phyloP scores from a whole-genome alignment of 2,797 vertebrate species.

The Eleutherodactylus coqui region DNA sequence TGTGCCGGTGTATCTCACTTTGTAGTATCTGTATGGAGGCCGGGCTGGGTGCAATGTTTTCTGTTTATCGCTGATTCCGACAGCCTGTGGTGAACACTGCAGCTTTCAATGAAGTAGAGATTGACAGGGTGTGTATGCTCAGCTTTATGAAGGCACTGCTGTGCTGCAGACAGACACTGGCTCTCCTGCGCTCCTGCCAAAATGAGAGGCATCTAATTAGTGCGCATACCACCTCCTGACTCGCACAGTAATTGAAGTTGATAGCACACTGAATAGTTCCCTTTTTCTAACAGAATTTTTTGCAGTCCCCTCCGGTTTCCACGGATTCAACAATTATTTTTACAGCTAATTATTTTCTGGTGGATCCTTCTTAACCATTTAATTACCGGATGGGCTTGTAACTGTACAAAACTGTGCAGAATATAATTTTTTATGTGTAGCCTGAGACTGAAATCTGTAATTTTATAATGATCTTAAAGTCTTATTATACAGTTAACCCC shows the following conservation, averaged over 20 bases:
- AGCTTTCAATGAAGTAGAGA: constrained; percentile 36
- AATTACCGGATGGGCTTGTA: not conserved
- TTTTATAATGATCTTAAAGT: too few relatives aligned
- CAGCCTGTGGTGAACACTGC: constrained; percentile 18
- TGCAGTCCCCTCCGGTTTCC: constrained; percentile 44
- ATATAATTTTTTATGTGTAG: not conserved
- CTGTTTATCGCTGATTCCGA: constrained; percentile 40
- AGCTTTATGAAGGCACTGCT: constrained; percentile 54
- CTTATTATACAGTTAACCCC: too few relatives aligned
- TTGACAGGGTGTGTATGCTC: constrained; percentile 40
- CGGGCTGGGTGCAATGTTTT: not conserved
- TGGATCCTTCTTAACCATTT: constrained; percentile 15
- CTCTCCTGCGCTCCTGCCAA: constrained; percentile 44
- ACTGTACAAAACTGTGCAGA: not conserved
- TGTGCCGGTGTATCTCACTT: too few relatives aligned
- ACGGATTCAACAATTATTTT: constrained; percentile 54
- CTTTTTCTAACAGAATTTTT: constrained; percentile 31
- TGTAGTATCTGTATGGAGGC: not conserved
- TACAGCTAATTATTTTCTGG: constrained; percentile 51
- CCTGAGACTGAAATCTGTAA: not conserved
- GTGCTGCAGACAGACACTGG: constrained; percentile 53
- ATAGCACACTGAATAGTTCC: constrained; percentile 40
- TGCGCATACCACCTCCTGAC: constrained; percentile 54
- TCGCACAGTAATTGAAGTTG: constrained; percentile 56
- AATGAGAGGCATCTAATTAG: constrained; percentile 58